phyloP scores from a whole-genome alignment of 2,113 vertebrate species.

The Speoplatyrhinus poulsoni region DNA sequence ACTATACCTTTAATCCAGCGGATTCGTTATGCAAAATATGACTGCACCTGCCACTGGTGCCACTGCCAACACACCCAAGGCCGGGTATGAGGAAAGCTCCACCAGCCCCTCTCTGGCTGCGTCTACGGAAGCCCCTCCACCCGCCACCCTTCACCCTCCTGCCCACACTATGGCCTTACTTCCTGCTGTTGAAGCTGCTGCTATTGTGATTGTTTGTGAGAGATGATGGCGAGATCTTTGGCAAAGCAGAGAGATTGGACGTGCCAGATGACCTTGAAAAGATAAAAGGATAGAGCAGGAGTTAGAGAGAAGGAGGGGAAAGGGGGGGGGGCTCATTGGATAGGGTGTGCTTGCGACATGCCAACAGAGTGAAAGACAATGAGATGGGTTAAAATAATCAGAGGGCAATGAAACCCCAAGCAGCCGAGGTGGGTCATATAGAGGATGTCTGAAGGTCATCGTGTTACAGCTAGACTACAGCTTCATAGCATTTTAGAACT shows the following conservation, averaged over 20 bases:
- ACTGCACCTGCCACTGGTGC: too few relatives aligned
- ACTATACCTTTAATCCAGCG: too few relatives aligned
- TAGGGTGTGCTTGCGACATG: neutral
- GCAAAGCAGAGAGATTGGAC: conserved; percentile 99
- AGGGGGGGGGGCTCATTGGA: neutral
- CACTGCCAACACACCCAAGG: too few relatives aligned
- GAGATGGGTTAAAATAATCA: conserved; percentile 44
- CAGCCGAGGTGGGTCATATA: conserved; percentile 31
- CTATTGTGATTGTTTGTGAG: conserved; percentile 98
- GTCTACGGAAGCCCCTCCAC: conserved; percentile 25
- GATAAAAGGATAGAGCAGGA: conserved; percentile 85
- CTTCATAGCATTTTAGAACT: too few relatives aligned
- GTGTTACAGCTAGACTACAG: too few relatives aligned
- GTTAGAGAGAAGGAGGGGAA: conserved; percentile 56
- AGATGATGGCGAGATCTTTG: conserved; percentile 99
- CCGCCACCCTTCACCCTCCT: conserved; percentile 33
- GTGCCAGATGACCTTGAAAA: conserved; percentile 98
- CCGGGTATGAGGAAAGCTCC: too few relatives aligned
- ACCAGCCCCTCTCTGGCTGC: conserved; percentile 44
- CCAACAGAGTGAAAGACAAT: conserved; percentile 45
- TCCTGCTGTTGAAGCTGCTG: conserved; percentile 99
- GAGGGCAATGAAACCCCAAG: conserved; percentile 52
- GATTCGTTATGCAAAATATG: too few relatives aligned
- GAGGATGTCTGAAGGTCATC: neutral
- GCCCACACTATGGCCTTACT: conserved; percentile 85